These are phyloP conservation scores for Acanthis flammea DNA, from an alignment of 2,797 vertebrate species.

Conservation along the genomic window DNA sequence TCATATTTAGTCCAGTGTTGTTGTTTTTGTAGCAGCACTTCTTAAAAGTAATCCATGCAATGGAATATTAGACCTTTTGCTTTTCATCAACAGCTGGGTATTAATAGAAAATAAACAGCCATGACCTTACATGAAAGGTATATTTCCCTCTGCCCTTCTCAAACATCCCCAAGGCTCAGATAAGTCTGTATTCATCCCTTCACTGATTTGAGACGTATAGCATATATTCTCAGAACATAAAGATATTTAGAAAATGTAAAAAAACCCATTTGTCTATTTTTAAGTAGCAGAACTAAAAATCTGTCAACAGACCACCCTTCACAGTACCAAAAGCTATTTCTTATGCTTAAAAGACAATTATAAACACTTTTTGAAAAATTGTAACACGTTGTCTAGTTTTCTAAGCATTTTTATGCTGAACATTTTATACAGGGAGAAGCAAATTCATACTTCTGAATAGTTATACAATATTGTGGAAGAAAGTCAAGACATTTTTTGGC, in stretches of 20 bases:
- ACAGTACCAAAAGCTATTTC: not conserved
- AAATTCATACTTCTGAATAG: constrained; percentile 27
- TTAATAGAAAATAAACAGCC: not conserved
- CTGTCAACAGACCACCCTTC: not conserved
- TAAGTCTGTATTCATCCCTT: not conserved
- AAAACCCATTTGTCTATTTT: not conserved
- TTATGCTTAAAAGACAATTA: not conserved
- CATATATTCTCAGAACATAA: not conserved
- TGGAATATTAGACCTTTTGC: not conserved
- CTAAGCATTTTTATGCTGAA: constrained; percentile 21
- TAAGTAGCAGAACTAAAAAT: constrained; percentile 11
- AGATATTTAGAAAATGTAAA: not conserved
- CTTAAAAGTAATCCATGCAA: not conserved
- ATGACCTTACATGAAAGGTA: not conserved
- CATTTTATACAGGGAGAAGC: not conserved
- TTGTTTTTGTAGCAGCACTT: not conserved
- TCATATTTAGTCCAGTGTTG: not conserved
- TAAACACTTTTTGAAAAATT: not conserved
- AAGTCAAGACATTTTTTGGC: not conserved
- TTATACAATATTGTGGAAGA: not conserved
- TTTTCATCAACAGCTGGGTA: not conserved
- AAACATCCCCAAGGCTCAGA: not conserved
- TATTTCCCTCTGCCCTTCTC: not conserved
- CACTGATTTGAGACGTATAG: not conserved
- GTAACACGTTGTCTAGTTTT: constrained; percentile 23